Conservation (phyloP, 2,113 vertebrate genomes). For the Globicephala melas region DNA sequence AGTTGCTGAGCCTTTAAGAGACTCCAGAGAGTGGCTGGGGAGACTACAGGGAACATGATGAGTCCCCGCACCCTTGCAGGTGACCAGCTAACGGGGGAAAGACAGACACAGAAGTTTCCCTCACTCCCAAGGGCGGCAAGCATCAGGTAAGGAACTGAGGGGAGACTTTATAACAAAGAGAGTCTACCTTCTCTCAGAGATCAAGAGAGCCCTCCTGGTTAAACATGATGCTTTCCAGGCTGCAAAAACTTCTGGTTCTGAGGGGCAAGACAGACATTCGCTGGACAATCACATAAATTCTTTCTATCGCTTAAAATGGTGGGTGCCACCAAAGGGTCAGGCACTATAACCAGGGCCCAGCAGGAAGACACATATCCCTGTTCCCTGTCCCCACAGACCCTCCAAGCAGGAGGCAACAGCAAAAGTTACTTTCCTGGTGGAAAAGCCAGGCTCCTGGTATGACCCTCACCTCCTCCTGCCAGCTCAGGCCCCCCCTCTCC, state of each 20-base stretch:
- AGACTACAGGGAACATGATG: neutral
- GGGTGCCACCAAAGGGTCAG: neutral
- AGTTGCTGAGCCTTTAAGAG: neutral
- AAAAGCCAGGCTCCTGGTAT: neutral
- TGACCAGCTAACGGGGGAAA: neutral
- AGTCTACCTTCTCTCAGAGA: neutral
- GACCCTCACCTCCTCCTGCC: neutral
- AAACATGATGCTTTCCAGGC: neutral
- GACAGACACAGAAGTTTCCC: neutral
- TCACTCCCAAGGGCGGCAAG: neutral
- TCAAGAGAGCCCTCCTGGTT: neutral
- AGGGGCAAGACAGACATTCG: neutral
- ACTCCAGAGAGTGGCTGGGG: neutral
- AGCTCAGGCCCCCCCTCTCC: neutral
- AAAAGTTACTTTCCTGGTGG: neutral
- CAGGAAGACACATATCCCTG: neutral
- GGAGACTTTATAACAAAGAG: neutral
- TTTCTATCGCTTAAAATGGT: neutral
- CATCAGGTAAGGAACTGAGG: too few species aligned
- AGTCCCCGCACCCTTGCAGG: neutral
- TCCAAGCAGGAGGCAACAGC: neutral
- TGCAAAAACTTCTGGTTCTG: neutral
- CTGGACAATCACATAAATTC: neutral
- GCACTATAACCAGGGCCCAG: neutral
- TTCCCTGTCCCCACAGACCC: neutral